Conservation (phyloP, 2,888 invertebrate species). For the Mamestra brassicae region DNA sequence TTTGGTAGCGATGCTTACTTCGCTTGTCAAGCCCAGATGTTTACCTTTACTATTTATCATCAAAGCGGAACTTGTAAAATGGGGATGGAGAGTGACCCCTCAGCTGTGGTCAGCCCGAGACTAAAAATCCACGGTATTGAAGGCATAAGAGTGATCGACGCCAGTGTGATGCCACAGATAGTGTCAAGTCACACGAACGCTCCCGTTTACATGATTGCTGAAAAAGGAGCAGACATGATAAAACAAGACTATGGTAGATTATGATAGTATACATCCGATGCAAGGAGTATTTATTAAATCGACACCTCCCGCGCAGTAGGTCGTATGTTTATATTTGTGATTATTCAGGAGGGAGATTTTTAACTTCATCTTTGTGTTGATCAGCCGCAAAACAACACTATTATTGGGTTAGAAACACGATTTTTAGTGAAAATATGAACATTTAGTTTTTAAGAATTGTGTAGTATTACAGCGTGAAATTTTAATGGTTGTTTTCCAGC, state of each 20-base stretch:
- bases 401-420: too few species aligned
- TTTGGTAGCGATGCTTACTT: constrained; percentile 93
- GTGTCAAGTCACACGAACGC: constrained; percentile 95
- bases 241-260: constrained; percentile 89
- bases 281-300: constrained; percentile 3
- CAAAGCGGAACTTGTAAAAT: constrained; percentile 93
- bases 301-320: too few species aligned
- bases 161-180: constrained; percentile 95
- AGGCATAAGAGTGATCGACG: constrained; percentile 94
- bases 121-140: constrained; percentile 92
- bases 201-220: constrained; percentile 95
- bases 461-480: too few species aligned
- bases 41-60: constrained; percentile 93
- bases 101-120: constrained; percentile 92
- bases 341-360: too few species aligned
- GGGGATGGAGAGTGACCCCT: constrained; percentile 90
- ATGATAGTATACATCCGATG: constrained; percentile 40
- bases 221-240: constrained; percentile 94
- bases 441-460: too few species aligned
- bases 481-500: too few species aligned
- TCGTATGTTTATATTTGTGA: too few species aligned
- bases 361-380: too few species aligned
- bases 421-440: too few species aligned
- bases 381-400: too few species aligned
- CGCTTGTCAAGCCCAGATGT: constrained; percentile 92